These are phyloP conservation scores for Meiosimyza decipiens DNA, from an alignment of 2,888 invertebrate genomes.

Conservation along the genomic window DNA sequence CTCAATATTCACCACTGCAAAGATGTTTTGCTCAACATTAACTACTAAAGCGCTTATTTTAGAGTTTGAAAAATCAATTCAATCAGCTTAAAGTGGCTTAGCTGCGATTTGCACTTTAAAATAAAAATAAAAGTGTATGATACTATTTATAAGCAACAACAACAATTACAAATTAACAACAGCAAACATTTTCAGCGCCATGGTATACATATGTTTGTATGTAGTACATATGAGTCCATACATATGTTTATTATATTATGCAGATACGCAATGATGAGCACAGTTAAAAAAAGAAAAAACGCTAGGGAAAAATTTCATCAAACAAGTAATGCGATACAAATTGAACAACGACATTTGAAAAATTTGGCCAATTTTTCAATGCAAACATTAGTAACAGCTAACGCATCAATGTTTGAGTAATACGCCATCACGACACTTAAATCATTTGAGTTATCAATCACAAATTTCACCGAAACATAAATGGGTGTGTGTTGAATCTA, in stretches of 20 bases:
- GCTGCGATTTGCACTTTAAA: not conserved
- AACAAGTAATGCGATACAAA: slow-evolving; percentile 14
- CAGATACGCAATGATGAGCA: slow-evolving; percentile 39
- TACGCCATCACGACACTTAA: not conserved
- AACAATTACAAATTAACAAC: not conserved
- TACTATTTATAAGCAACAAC: not conserved
- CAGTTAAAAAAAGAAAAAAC: slow-evolving; percentile 19
- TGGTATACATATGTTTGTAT: not conserved
- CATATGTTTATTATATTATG: not conserved
- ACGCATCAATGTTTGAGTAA: not conserved
- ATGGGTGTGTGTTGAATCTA: no score
- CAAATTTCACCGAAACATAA: not conserved
- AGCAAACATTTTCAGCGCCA: not conserved
- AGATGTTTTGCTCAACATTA: no score
- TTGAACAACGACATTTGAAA: slow-evolving; percentile 5
- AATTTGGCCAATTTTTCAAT: slow-evolving; percentile 16
- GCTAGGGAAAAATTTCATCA: not conserved
- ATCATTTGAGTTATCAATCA: not conserved
- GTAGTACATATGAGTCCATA: not conserved
- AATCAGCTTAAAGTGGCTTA: no score
- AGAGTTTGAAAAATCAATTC: no score
- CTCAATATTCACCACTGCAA: no score
- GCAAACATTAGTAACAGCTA: slow-evolving; percentile 1
- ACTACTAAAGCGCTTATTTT: no score
- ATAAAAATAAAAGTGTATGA: slow-evolving; percentile 7